Conservation (phyloP, 2,797 vertebrate species). For the Gymnothorax javanicus region DNA sequence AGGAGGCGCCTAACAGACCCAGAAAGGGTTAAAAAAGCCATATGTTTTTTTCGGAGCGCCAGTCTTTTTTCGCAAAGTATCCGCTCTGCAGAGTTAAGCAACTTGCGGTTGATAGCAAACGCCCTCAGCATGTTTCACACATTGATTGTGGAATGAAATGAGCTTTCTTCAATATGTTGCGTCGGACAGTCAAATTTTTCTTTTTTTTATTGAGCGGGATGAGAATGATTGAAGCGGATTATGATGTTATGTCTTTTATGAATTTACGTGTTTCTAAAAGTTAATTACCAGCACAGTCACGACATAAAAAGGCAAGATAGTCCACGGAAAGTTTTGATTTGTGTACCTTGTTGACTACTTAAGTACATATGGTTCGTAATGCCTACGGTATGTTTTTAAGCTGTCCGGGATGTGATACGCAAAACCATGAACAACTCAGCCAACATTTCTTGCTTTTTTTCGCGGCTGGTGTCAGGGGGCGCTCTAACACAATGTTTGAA, state of each 20-base stretch:
- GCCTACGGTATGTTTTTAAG: neutral
- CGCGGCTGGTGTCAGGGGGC: constrained; percentile 70
- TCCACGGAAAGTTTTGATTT: neutral
- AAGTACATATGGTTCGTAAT: neutral
- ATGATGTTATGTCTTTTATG: neutral
- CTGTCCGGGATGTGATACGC: neutral
- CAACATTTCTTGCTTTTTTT: neutral
- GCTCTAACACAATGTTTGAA: constrained; percentile 79
- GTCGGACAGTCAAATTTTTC: neutral
- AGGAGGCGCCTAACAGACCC: constrained; percentile 57
- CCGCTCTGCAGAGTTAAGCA: constrained; percentile 1
- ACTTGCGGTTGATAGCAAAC: neutral
- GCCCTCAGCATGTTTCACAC: neutral
- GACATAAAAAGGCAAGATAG: neutral
- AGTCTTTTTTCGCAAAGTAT: neutral
- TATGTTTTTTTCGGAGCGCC: constrained; percentile 47
- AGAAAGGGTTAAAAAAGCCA: constrained; percentile 34
- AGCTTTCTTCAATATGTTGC: neutral
- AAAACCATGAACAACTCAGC: neutral
- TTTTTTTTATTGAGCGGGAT: too few species aligned
- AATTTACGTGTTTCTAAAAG: neutral
- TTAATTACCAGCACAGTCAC: neutral
- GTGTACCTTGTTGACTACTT: neutral
- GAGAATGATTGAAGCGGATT: neutral
- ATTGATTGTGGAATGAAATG: neutral